Evolutionary conservation across 2,113 vertebrate genomes (phyloP).

Genomic region (Apistogramma diplotaenia): DNA sequence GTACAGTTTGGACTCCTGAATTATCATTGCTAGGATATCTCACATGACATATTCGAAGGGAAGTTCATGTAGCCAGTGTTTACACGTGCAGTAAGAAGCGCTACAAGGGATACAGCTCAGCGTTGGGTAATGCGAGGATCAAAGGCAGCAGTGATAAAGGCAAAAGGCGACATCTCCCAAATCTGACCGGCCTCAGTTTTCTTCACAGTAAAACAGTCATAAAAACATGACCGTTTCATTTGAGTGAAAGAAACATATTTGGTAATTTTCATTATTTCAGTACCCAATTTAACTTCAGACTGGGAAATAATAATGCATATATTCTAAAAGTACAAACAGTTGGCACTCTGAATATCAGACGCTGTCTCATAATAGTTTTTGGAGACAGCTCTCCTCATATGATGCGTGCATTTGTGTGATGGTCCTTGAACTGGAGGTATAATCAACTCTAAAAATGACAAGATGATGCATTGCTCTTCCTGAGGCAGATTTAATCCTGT

Average conservation of each 20-base stretch:
- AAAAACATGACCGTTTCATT: neutral
- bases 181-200: neutral
- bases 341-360: constrained; percentile 2
- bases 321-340: constrained; percentile 33
- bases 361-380: neutral
- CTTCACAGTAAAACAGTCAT: neutral
- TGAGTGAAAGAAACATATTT: neutral
- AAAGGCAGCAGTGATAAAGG: constrained; percentile 69
- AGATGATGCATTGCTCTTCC: constrained; percentile 4
- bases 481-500: constrained; percentile 24
- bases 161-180: constrained; percentile 60
- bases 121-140: constrained; percentile 18
- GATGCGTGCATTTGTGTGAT: constrained; percentile 28
- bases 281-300: neutral
- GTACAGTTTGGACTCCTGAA: neutral
- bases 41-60: neutral
- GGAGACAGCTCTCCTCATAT: constrained; percentile 13
- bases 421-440: constrained; percentile 3
- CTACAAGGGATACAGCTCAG: neutral
- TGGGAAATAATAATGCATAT: constrained; percentile 32
- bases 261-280: neutral
- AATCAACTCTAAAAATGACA: constrained; percentile 21
- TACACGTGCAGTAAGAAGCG: constrained; percentile 14
- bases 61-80: neutral
- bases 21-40: neutral